These are phyloP conservation scores for Meghimatium bilineatum DNA, from an alignment of 2,888 invertebrate genomes.

Conservation along the genomic window DNA sequence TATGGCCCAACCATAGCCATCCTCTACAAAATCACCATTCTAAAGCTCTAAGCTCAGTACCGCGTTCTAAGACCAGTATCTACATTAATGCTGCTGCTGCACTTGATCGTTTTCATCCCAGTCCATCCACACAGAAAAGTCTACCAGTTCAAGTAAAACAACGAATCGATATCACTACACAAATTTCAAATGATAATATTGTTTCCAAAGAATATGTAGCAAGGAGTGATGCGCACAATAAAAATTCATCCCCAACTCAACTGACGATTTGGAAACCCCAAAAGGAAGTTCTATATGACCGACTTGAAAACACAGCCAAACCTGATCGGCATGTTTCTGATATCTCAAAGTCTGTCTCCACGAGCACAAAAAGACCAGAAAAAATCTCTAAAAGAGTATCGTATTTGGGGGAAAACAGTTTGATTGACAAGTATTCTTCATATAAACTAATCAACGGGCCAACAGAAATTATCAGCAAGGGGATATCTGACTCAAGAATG, in stretches of 20 bases:
- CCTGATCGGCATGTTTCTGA: neutral
- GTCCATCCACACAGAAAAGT: neutral
- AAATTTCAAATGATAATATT: neutral
- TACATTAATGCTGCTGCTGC: constrained; percentile 6
- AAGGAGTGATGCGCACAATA: neutral
- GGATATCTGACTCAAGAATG: neutral
- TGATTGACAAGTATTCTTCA: neutral
- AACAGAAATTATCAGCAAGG: neutral
- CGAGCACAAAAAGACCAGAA: neutral
- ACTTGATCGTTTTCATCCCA: neutral
- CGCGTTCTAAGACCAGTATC: neutral
- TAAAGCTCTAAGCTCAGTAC: neutral
- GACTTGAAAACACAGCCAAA: neutral
- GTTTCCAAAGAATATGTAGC: neutral
- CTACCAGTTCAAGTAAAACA: neutral
- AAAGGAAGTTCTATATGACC: neutral
- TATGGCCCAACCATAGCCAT: neutral
- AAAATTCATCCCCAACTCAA: neutral
- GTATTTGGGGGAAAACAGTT: neutral
- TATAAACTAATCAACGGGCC: neutral
- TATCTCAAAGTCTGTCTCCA: neutral
- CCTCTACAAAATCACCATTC: too few relatives aligned
- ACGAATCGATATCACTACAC: too few relatives aligned
- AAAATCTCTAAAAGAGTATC: neutral
- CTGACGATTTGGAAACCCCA: neutral